A percentile compares a stretch with the other conserved stretches of the same genome.
phyloP scores from a whole-genome alignment of 2,888 invertebrate genomes.

The Corbicula japonica region DNA sequence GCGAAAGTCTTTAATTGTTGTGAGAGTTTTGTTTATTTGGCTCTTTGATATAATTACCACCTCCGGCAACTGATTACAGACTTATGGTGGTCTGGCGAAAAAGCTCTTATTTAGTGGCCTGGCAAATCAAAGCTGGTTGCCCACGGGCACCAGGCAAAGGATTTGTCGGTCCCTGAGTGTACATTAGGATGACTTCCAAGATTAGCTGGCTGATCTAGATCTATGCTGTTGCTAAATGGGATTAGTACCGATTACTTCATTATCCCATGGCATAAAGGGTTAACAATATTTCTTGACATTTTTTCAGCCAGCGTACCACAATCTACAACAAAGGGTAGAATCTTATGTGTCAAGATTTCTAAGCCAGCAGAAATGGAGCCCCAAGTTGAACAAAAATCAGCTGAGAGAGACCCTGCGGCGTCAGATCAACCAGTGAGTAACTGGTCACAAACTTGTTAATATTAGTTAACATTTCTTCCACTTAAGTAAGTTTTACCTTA shows the following conservation, averaged over 20 bases:
- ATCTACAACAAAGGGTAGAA: constrained; percentile 95
- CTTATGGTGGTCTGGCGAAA: too few species aligned
- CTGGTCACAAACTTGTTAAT: too few species aligned
- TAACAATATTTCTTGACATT: constrained; percentile 16
- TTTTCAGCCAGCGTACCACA: constrained; percentile 95
- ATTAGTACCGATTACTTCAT: neutral
- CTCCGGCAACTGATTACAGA: too few species aligned
- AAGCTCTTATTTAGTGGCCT: neutral
- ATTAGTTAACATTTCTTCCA: too few species aligned
- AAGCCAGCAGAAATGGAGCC: constrained; percentile 93
- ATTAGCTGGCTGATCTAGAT: neutral
- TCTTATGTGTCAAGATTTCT: constrained; percentile 94
- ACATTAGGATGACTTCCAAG: neutral
- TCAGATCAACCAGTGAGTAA: constrained; percentile 93
- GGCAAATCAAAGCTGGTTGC: neutral
- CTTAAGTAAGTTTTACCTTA: neutral
- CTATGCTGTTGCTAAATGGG: too few species aligned
- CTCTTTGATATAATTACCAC: too few species aligned
- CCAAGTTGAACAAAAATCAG: constrained; percentile 96
- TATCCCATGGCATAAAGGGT: neutral
- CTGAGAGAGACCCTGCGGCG: constrained; percentile 94
- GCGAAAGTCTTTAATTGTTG: too few species aligned
- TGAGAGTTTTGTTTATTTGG: too few species aligned
- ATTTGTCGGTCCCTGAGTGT: neutral
- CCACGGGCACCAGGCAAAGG: neutral